Evolutionary conservation across 2,113 vertebrate species (phyloP), one percentile per base, ranked within the genome.

Genomic region (Sturnus vulgaris): DNA sequence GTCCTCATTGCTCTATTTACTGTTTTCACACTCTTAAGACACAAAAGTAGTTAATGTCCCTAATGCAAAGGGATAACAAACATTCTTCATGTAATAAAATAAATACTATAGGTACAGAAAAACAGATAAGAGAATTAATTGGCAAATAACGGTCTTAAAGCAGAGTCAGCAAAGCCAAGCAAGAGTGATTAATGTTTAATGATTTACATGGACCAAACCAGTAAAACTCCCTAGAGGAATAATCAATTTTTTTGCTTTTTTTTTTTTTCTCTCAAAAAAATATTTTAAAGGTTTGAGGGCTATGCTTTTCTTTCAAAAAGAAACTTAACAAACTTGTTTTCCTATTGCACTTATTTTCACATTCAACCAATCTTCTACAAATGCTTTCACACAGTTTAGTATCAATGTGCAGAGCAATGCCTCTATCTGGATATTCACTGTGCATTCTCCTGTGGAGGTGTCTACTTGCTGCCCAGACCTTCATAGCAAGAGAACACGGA

Each of bases 131-230:
- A 87, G 7, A 95, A 96, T 69, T 91, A 93, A 86, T 52, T 94
- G 63, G 46, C 63, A 95, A 94, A 82, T 95, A 95, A 91, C 14
- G 16, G 87, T 95, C 42, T 88, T 80, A 85, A 95, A 84, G n/a
- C 40, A 91, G n/a, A 91, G n/a, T 59, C 66, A 57, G 55, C 87
- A 91, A 81, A 80, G 63, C 35, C 94, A 91, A 88, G 47, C 59
- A 93, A 91, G 73, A 72, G 50, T 89, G 73, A n/a, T n/a, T n/a
- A n/a, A n/a, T 66, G 78, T 69, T 95, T 90, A 96, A 95, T 72
- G 35, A 94, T 90, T 90, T 93, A 91, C 84, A 66, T 4, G 42
- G 22, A 91, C 60, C 35, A 68, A 72, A 61, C 24, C 64, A 75
- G 15, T 82, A 73, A 83, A 96, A 66, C 7, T 88, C 47, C 68